phyloP scores from a whole-genome alignment of 2,888 invertebrate species.

The Netelia fuscicornis region DNA sequence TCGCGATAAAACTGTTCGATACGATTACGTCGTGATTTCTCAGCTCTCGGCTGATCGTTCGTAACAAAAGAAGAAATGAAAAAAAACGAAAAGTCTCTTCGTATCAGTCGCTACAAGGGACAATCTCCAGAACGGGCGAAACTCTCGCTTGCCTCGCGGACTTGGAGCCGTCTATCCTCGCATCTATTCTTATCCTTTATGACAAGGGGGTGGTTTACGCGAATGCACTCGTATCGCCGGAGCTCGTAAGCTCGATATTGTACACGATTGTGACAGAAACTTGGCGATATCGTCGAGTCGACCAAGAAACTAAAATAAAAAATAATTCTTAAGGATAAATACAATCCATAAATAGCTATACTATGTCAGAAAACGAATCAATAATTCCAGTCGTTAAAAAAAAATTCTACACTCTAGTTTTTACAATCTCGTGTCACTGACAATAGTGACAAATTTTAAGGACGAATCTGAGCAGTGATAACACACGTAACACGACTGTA shows the following conservation, averaged over 20 bases:
- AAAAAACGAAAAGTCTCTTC: neutral
- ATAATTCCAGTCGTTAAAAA: neutral
- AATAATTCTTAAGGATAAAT: neutral
- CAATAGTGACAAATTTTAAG: no score
- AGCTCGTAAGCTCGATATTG: conserved; percentile 58
- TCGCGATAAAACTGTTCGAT: conserved; percentile 44
- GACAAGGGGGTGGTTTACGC: conserved; percentile 50
- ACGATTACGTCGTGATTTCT: conserved; percentile 7
- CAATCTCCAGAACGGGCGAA: neutral
- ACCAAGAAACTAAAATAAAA: neutral
- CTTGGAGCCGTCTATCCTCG: neutral
- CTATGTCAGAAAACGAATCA: neutral
- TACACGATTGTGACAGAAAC: conserved; percentile 30
- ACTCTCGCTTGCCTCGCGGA: neutral
- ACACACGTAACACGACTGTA: neutral
- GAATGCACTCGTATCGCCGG: conserved; percentile 39
- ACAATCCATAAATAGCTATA: neutral
- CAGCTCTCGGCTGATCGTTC: neutral
- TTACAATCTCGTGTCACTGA: no score
- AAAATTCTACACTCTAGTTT: no score
- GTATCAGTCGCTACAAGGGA: conserved; percentile 6
- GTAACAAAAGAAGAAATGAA: conserved; percentile 5
- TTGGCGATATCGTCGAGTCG: conserved; percentile 32
- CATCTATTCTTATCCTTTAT: conserved; percentile 60
- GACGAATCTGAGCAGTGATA: no score